Evolutionary conservation across 2,797 vertebrate species (phyloP).

Genomic region (Acropternis orthonyx): DNA sequence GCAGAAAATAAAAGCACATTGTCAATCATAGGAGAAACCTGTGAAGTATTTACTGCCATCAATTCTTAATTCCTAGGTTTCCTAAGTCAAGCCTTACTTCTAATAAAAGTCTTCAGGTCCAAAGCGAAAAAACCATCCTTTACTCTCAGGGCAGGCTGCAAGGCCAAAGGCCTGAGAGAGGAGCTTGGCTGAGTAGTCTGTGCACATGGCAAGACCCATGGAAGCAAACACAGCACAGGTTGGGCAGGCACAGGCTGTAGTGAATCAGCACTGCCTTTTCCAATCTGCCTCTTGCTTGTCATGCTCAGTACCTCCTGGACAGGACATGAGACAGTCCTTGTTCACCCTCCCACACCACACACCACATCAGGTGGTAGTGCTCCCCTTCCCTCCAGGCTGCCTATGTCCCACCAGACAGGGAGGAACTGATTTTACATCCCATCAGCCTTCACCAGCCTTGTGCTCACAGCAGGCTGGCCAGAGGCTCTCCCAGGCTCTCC

Average conservation of each 20-base stretch:
- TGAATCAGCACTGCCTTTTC: neutral
- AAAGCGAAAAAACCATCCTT: neutral
- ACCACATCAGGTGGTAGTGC: neutral
- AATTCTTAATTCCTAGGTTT: neutral
- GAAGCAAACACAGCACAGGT: accelerated
- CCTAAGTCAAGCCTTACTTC: neutral
- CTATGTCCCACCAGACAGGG: accelerated
- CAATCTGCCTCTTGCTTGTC: too few species aligned
- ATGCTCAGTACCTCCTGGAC: neutral
- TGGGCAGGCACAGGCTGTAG: neutral
- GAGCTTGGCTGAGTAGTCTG: neutral
- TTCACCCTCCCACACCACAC: accelerated
- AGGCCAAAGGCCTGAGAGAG: accelerated
- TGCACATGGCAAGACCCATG: accelerated
- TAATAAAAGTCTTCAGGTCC: neutral
- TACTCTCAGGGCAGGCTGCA: neutral
- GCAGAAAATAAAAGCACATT: neutral
- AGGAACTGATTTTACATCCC: neutral
- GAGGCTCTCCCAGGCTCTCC: neutral
- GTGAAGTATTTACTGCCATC: neutral
- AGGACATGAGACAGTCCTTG: neutral
- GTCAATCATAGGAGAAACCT: neutral
- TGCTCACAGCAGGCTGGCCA: neutral
- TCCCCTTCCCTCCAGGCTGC: neutral
- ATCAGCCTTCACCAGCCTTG: accelerated